Evolutionary conservation across 2,888 invertebrate genomes (phyloP).

Genomic region (Lasius fuliginosus): DNA sequence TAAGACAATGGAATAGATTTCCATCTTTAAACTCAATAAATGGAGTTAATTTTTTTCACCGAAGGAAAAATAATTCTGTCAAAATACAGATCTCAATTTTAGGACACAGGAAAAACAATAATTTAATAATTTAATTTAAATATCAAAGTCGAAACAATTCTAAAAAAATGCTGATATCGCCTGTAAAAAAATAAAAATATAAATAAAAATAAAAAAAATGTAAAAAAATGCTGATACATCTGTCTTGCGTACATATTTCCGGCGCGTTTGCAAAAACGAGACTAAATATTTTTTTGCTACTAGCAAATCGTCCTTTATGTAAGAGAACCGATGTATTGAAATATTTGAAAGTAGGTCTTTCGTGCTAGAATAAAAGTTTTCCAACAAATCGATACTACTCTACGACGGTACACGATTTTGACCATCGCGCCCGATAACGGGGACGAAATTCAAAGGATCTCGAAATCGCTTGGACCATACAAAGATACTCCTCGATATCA

Average conservation of each 20-base stretch:
- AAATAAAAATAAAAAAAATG: no score
- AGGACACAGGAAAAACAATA: neutral
- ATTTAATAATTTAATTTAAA: neutral
- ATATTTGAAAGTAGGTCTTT: conserved; percentile 35
- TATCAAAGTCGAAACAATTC: neutral
- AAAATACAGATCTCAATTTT: neutral
- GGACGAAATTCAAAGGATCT: conserved; percentile 66
- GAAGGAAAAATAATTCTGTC: conserved; percentile 1
- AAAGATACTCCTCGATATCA: conserved; percentile 70
- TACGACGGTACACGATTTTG: conserved; percentile 52
- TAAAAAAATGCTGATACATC: neutral
- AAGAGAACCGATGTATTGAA: conserved; percentile 39
- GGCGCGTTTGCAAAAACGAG: conserved; percentile 1
- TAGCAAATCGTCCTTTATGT: conserved; percentile 8
- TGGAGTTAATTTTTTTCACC: neutral
- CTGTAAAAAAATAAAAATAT: no score
- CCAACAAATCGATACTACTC: conserved; percentile 51
- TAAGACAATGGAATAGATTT: neutral
- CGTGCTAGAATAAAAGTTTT: conserved; percentile 61
- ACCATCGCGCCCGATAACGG: conserved; percentile 60
- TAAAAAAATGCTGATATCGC: neutral
- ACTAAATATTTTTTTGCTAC: conserved; percentile 42
- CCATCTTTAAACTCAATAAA: neutral
- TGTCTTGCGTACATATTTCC: neutral
- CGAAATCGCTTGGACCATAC: conserved; percentile 56